Evolutionary conservation across 2,888 invertebrate genomes (phyloP), one percentile per base, ranked within the genome.

Genomic region (Dione juno): DNA sequence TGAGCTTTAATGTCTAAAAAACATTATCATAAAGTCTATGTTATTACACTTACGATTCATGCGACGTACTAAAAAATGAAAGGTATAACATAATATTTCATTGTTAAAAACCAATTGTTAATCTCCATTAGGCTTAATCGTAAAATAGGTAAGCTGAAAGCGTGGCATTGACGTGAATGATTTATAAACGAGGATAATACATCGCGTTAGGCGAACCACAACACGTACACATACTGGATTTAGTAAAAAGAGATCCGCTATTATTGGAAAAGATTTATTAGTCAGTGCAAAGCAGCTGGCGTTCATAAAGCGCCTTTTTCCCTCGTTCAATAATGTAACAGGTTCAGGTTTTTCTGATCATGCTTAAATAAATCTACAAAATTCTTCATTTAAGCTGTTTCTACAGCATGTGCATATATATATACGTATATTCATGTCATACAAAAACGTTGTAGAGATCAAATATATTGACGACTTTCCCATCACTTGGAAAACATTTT

Each of bases 111-210:
- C 61, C 75, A 76, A 72, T 75, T 73, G 70, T 70, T 70, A 68
- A 66, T 71, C 64, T 70, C 72, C 75, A 77, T 78, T 79, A 76
- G 74, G 75, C 68, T 73, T 71, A 71, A 76, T 75, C 76, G 75
- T 78, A 76, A 80, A 79, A 79, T 76, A 75, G 76, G 77, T 74
- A 75, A 78, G 77, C 79, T 77, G 76, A 78, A 79, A 78, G 71
- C 78, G 77, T 81, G 85, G 81, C 80, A 87, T 89, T 87, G 89
- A 88, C 85, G 82, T 81, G 84, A 85, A 88, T 89, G 89, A 90
- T 90, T 91, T 90, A 90, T 88, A 86, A 85, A 86, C 82, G 83
- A 78, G 85, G 83, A 83, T 85, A 86, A 85, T 82, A 83, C 84
- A 81, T 78, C 78, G 86, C 85, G 88, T 89, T 88, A 88, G 86